These are phyloP conservation scores for Drosophila melanica DNA, from an alignment of 1,140 invertebrate species.

Conservation along the genomic window DNA sequence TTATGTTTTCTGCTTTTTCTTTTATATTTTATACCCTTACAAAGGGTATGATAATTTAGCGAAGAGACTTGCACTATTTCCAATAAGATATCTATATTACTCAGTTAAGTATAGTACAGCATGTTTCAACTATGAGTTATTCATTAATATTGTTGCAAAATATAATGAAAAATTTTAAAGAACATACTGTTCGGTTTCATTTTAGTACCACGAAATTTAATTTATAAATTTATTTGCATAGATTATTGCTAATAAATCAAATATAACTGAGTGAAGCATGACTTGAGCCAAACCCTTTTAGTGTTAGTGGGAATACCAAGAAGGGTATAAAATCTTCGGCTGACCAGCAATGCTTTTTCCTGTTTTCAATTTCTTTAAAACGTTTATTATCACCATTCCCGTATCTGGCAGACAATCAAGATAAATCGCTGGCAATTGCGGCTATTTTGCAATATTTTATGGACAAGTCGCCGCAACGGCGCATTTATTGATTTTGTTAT, in stretches of 20 bases:
- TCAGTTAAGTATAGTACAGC: no score
- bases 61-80: no score
- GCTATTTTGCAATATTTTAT: slow-evolving; percentile 64
- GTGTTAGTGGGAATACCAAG: no score
- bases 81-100: no score
- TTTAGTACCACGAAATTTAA: no score
- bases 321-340: background rate
- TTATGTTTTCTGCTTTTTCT: slow-evolving; percentile 1
- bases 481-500: slow-evolving; percentile 80
- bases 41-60: background rate
- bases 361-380: slow-evolving; percentile 62
- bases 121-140: no score
- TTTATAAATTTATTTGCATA: no score
- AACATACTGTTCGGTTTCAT: background rate
- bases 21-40: background rate
- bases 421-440: slow-evolving; percentile 77
- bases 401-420: slow-evolving; percentile 68
- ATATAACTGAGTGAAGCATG: no score
- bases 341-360: background rate
- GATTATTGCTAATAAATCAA: no score
- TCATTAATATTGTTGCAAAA: background rate
- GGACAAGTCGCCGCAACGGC: slow-evolving; percentile 61
- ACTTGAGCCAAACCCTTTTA: no score
- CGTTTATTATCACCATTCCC: slow-evolving; percentile 60
- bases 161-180: background rate